These are phyloP conservation scores for Phylloscopus whistleri DNA, from an alignment of 2,113 vertebrate genomes.

Conservation along the genomic window DNA sequence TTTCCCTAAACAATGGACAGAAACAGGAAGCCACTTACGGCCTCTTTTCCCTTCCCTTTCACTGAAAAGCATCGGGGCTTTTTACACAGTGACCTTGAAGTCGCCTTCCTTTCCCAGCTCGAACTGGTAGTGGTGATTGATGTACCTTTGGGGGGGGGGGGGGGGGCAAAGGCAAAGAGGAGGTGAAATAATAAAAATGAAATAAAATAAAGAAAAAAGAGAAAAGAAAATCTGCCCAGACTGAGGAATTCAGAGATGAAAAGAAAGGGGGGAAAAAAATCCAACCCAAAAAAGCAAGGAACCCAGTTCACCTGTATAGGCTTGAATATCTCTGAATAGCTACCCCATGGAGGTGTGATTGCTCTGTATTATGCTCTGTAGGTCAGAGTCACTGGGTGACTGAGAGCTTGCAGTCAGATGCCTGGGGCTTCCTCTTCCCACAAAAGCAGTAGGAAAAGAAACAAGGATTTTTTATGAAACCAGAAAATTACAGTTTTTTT, in stretches of 20 bases:
- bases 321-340: conserved; percentile 6
- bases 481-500: conserved; percentile 62
- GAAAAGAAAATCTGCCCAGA: neutral
- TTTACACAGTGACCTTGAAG: conserved; percentile 24
- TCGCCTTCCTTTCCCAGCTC: conserved; percentile 13
- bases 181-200: neutral
- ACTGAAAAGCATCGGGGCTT: neutral
- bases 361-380: conserved; percentile 38
- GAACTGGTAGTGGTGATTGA: neutral
- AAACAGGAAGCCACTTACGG: neutral
- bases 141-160: neutral
- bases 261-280: neutral
- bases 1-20: conserved; percentile 25
- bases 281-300: neutral
- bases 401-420: conserved; percentile 53
- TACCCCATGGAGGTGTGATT: conserved; percentile 43
- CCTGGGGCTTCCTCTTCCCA: conserved; percentile 51
- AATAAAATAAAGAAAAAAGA: neutral
- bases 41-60: conserved; percentile 11
- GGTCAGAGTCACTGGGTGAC: conserved; percentile 43
- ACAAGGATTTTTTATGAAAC: neutral
- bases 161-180: neutral
- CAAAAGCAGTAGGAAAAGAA: conserved; percentile 50
- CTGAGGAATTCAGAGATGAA: neutral
- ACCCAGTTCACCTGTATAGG: conserved; percentile 1